Evolutionary conservation across 1,140 invertebrate genomes (phyloP).

Genomic region (Magallana gigas): DNA sequence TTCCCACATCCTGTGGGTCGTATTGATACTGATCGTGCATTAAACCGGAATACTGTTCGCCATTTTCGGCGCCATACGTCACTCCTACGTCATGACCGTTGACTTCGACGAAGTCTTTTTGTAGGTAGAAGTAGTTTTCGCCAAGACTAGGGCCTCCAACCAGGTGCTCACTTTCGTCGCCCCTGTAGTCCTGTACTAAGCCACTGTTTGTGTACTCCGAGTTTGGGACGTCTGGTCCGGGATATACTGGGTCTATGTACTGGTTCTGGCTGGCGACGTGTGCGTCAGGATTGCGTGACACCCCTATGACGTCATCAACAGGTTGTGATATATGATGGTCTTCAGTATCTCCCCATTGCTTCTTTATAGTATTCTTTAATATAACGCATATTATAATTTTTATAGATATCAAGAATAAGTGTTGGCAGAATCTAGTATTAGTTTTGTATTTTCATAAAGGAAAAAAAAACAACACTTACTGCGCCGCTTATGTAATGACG

Average conservation of each 20-base stretch:
- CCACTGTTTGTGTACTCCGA: constrained; percentile 5
- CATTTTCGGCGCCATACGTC: too few relatives aligned
- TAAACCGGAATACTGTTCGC: too few relatives aligned
- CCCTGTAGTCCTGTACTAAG: not conserved
- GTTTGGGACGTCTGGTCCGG: not conserved
- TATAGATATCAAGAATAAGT: not conserved
- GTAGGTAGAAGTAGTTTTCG: constrained; percentile 1
- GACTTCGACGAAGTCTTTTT: not conserved
- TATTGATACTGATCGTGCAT: too few relatives aligned
- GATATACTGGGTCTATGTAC: not conserved
- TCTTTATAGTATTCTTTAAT: not conserved
- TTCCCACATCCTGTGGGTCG: not conserved
- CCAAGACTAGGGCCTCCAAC: not conserved
- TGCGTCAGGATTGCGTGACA: not conserved
- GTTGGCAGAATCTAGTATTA: too few relatives aligned
- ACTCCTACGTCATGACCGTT: not conserved
- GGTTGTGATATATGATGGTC: not conserved
- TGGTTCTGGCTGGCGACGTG: not conserved
- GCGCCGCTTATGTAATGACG: too few relatives aligned
- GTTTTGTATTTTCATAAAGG: too few relatives aligned
- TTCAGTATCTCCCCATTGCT: not conserved
- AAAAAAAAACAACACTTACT: too few relatives aligned
- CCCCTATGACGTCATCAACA: not conserved
- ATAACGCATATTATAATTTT: not conserved
- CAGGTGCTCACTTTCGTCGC: not conserved